A percentile compares a stretch with the other conserved stretches of the same genome.
These are phyloP conservation scores for Ascidia mentula DNA, from an alignment of 23 tunicate species.

Conservation along the genomic window DNA sequence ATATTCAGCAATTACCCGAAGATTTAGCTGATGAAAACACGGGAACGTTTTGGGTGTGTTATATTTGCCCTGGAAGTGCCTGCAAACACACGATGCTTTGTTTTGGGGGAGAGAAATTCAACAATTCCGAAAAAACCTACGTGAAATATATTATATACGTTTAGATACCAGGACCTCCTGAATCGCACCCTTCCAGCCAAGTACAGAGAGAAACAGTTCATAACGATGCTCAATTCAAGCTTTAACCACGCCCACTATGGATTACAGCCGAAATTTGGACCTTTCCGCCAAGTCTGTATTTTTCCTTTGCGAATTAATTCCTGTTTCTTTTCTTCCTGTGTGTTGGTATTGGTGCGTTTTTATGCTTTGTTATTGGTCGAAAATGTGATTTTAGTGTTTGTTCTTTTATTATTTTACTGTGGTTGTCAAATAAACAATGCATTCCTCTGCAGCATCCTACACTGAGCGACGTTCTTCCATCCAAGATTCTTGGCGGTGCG, in stretches of 20 bases:
- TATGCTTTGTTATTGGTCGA: too few species aligned
- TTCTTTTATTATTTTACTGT: too few species aligned
- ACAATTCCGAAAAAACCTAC: neutral
- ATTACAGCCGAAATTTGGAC: slow-evolving; percentile 45
- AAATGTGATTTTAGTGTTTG: too few species aligned
- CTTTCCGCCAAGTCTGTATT: slow-evolving; percentile 38
- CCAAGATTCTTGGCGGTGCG: slow-evolving; percentile 22
- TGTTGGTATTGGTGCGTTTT: too few species aligned
- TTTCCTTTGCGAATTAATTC: too few species aligned
- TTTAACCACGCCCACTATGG: slow-evolving; percentile 72
- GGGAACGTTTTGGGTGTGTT: too few species aligned
- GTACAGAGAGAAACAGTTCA: neutral
- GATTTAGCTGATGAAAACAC: too few species aligned
- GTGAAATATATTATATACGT: neutral
- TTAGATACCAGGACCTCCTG: neutral
- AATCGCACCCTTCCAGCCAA: neutral
- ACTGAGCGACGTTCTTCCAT: slow-evolving; percentile 30
- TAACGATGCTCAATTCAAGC: slow-evolving; percentile 11
- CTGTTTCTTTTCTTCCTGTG: too few species aligned
- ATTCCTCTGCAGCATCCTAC: slow-evolving; percentile 36
- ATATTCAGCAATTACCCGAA: too few species aligned
- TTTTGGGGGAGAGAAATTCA: neutral
- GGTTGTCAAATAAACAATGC: too few species aligned
- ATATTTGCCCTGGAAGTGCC: too few species aligned
- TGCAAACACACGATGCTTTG: too few species aligned